These are phyloP conservation scores for Coboldia fuscipes DNA, from an alignment of 1,140 invertebrate genomes.

Conservation along the genomic window DNA sequence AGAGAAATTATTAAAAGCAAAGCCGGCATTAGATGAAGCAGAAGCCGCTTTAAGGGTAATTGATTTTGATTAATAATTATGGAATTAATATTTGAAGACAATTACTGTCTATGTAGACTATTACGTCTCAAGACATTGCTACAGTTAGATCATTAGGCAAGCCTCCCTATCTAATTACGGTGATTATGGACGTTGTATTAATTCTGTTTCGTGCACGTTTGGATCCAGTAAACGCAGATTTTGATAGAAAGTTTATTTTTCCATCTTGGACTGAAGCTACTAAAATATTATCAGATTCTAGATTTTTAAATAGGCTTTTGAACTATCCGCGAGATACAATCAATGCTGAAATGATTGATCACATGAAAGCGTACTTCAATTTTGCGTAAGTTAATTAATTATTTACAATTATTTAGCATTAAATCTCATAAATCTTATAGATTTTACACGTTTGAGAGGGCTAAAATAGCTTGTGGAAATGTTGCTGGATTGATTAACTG, in stretches of 20 bases:
- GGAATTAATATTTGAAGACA: no score
- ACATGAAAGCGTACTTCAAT: constrained; percentile 55
- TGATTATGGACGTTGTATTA: constrained; percentile 68
- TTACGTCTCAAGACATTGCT: constrained; percentile 60
- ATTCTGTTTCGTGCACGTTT: constrained; percentile 50
- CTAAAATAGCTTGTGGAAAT: constrained; percentile 68
- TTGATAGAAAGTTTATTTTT: constrained; percentile 38
- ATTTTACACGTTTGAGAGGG: constrained; percentile 57
- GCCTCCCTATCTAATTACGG: constrained; percentile 61
- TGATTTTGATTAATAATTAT: no score
- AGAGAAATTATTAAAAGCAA: constrained; percentile 56
- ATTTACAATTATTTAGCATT: constrained; percentile 2
- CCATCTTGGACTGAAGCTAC: constrained; percentile 42
- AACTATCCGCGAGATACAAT: constrained; percentile 66
- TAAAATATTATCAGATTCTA: constrained; percentile 41
- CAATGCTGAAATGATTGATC: constrained; percentile 61
- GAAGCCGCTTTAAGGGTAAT: constrained; percentile 59
- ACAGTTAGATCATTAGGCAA: constrained; percentile 64
- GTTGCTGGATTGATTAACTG: constrained; percentile 71
- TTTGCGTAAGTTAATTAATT: constrained; percentile 3
- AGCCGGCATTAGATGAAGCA: constrained; percentile 47
- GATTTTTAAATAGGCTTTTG: constrained; percentile 48
- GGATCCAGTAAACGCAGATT: constrained; percentile 39
- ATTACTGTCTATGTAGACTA: constrained; percentile 62
- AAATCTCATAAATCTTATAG: constrained; percentile 8